Evolutionary conservation across 2,888 invertebrate species (phyloP), one percentile per base, ranked within the genome.

Genomic region (Habroteleia sp.): DNA sequence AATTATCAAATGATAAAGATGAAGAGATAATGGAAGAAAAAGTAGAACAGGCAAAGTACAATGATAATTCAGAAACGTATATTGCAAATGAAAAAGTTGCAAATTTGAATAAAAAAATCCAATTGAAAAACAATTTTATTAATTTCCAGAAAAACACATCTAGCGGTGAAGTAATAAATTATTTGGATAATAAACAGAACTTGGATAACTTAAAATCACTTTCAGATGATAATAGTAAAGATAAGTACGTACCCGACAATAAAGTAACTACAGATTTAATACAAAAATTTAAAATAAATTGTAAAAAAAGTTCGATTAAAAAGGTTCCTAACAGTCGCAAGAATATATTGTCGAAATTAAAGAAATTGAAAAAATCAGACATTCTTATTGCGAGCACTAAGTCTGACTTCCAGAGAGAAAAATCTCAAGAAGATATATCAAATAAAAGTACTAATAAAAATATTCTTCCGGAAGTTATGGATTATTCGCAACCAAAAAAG

Each of bases 401-500:
- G 5, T n/a, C 27, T 13, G 20, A 7, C 7, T 25, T 3, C 3
- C 3, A 6, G 1, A 25, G 5, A 25, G 3, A 1, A 7, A 7
- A 25, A 25, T 25, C 25, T 6, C 7, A 2, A 20, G 4, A 20
- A 20, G 20, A 20, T 20, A 20, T 4, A 20, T 20, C 4, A 20
- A 7, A 25, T 4, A 7, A 25, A 25, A 25, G 7, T 6, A 3
- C 1, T 6, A 13, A 1, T 13, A 11, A 35, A 4, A 11, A 11
- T 5, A 6, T 62, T 13, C 29, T 62, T 16, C 62, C 62, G 10
- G 48, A 62, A 13, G 29, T 46, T 1, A 3, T 3, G 0, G 48
- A 62, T 39, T 62, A 39, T 29, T 37, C 52, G 13, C 27, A 11
- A 11, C 48, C 46, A 11, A 62, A 62, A 13, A 62, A 62, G n/a